Base-by-base conservation (phyloP, 2,797 vertebrate species). In the Parotocinclus haroldoi region DNA sequence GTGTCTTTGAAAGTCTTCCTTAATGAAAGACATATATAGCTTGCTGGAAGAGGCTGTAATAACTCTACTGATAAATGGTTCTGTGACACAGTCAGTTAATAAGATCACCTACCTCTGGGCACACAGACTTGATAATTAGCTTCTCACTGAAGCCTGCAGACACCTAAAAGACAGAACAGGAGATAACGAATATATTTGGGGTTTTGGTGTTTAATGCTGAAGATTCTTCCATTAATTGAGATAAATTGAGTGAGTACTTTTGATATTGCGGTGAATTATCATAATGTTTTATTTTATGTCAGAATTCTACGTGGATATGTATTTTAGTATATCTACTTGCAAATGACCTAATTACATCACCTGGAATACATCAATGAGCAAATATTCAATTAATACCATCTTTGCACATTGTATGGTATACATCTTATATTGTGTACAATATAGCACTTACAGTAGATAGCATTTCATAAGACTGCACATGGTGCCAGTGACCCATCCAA, bases 51-150 rank as follows among this genome's bases (percentile, higher is more conserved):
- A 77, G 77, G 64, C 72, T 69, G 75, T 78, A 77, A 79, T 79
- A 77, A 75, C 72, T 75, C 74, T 58, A 67, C 74, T 77, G 79
- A 82, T 80, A 82, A 82, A 80, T 75, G 74, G 70, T 76, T 75
- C 69, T 72, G 74, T 82, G 81, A 80, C 81, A 82, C 63, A 75
- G 71, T 75, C 79, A 78, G 74, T 82, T 82, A 82, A 80, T 78
- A 76, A 70, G 79, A 79, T 78, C 77, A 78, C 74, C 66, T 79
- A 75, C 78, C 81, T 78, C 71, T 66, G 71, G 79, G 79, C 77
- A 78, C 77, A 67, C 74, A 58, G 77, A 72, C 63, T 66, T 69
- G 71, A 66, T 79, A 80, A 82, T 82, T 79, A 82, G 76, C 70
- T 78, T 71, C 74, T 73, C 58, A 63, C 74, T 51, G 50, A 67